Base-by-base conservation (phyloP, 2,797 vertebrate species). In the Peromyscus aztecus region DNA sequence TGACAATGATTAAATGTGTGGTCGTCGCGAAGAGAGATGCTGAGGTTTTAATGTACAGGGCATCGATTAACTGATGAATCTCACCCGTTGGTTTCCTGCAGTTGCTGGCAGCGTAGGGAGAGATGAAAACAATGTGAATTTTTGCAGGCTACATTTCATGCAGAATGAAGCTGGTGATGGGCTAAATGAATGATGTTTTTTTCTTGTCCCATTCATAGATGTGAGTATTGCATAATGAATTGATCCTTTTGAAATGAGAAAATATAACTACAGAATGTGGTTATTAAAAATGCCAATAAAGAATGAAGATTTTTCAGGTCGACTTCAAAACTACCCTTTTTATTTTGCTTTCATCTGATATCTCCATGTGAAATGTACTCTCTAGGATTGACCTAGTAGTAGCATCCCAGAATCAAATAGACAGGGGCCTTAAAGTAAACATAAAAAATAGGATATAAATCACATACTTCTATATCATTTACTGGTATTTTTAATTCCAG, bases 1-100 rank as follows among this genome's bases (percentile, higher is more conserved):
- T 98, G 98, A 97, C 98, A 98, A 95, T 98, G 98, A 98, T 98
- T 98, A 98, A 98, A 97, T 96, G 97, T 97, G 97, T 87, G 87
- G 59, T 63, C 97, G 98, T 97, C 84, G 82, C 43, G 52, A 5
- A 89, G 98, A 98, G 97, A 97, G 97, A 97, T 87, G 96, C 83
- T 96, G 97, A 98, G 95, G 90, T 98, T 98, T 98, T 97, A 98
- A 98, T 89, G 93, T 96, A 89, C 88, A 95, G 91, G 97, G 92
- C 98, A 98, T 97, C 98, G 98, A 98, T 98, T 96, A 88, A 83
- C 37, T 93, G 97, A 96, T 94, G 97, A 97, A 97, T 97, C 94
- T 88, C 85, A 97, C 92, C 91, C 94, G 91, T 97, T 98, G 98
- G 83, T 97, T 98, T 98, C 98, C 97, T 97, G 95, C 89, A 96